phyloP scores from a whole-genome alignment of 2,113 vertebrate genomes.

The Bombycilla garrulus region DNA sequence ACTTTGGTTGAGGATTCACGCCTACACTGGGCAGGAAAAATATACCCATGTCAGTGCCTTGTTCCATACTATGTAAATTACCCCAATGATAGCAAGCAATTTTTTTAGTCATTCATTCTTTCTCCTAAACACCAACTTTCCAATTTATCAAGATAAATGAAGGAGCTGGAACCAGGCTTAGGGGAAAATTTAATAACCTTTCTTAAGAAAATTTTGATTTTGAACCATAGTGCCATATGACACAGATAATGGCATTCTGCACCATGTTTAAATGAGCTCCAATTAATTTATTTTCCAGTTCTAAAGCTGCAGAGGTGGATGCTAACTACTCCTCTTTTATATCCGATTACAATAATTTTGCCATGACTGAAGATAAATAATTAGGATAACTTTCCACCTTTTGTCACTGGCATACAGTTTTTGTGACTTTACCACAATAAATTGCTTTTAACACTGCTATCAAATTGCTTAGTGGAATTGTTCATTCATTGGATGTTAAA shows the following conservation, averaged over 20 bases:
- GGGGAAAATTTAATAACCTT: background rate
- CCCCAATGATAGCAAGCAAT: background rate
- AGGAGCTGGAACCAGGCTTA: background rate
- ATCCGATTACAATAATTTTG: background rate
- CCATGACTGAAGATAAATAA: background rate
- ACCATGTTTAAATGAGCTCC: background rate
- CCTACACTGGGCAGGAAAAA: background rate
- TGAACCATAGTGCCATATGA: background rate
- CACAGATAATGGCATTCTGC: background rate
- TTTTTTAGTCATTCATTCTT: background rate
- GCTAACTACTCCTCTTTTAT: background rate
- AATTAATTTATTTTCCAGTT: background rate
- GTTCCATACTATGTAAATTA: background rate
- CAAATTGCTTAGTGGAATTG: background rate
- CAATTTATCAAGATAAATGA: conserved; percentile 21
- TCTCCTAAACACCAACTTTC: background rate
- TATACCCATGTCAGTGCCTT: background rate
- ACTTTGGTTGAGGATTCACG: background rate
- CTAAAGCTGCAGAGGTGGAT: background rate
- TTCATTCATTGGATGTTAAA: background rate
- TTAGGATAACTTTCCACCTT: background rate
- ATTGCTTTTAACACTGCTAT: background rate
- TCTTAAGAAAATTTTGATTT: background rate
- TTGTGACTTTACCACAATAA: background rate
- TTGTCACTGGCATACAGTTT: background rate